These are phyloP conservation scores for Xestia rhomboidea DNA, from an alignment of 2,888 invertebrate species.

Conservation along the genomic window DNA sequence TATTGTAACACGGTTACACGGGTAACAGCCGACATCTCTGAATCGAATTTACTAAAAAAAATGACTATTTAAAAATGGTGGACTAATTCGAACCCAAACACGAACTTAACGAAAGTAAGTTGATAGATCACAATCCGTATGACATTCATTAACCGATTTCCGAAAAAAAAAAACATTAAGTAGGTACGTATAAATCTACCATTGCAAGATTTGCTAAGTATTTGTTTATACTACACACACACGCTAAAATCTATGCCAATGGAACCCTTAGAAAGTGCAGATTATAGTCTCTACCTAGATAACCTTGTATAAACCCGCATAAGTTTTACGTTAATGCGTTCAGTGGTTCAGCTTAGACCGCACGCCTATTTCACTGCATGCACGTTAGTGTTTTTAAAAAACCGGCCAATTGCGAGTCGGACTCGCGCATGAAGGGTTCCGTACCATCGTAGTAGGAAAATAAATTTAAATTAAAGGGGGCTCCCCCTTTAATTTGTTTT, in stretches of 20 bases:
- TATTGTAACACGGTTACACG: too few species aligned
- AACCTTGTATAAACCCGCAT: slow-evolving; percentile 45
- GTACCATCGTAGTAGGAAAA: too few species aligned
- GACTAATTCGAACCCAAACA: neutral
- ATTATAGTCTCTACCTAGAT: slow-evolving; percentile 48
- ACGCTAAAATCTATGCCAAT: slow-evolving; percentile 17
- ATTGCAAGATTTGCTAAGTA: neutral
- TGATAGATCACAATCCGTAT: neutral
- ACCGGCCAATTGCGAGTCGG: too few species aligned
- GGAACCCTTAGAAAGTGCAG: slow-evolving; percentile 44
- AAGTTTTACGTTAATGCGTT: slow-evolving; percentile 35
- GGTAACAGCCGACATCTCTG: neutral
- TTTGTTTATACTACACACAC: slow-evolving; percentile 14
- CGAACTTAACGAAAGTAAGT: neutral
- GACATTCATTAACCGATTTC: neutral
- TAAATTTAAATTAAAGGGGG: too few species aligned
- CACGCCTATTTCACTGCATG: neutral
- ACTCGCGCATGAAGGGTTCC: too few species aligned
- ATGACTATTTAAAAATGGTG: neutral
- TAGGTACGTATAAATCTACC: neutral
- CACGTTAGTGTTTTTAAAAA: neutral
- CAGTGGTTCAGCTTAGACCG: neutral
- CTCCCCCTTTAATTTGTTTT: too few species aligned
- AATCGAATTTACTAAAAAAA: neutral
- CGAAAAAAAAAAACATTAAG: neutral